Base-by-base conservation (phyloP, 2,113 vertebrate species). In the Elephas maximus region DNA sequence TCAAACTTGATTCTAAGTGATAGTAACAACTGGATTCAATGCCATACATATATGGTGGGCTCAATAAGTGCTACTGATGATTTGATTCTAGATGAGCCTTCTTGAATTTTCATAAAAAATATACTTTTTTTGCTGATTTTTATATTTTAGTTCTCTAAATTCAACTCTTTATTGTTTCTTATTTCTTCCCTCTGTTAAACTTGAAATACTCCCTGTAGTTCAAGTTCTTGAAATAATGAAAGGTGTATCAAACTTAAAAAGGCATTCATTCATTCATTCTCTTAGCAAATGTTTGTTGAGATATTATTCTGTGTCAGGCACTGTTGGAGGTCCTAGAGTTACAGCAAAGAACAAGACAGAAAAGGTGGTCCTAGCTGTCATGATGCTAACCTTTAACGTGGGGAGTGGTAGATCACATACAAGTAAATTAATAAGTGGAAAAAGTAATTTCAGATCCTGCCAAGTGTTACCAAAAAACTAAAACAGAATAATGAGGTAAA, bases 91-190 rank as follows among this genome's bases (percentile, higher is more conserved):
- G 73, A 67, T 83, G 80, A 78, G 1, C 4, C 21, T 81, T 63
- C 62, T 93, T 93, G 30, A 60, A 80, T 1, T 89, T 97, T 81
- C 23, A 73, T 63, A 18, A 71, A 60, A 83, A 65, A 67, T 84
- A 77, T 74, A 69, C 30, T 81, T 95, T 95, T 91, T 20, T 85
- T 53, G 15, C 20, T 85, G 33, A 71, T 62, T 83, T 94, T 93
- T 30, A 53, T 44, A 41, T 74, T 88, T 89, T 90, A 86, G 48
- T 83, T 87, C 21, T 4, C 11, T 65, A 69, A 90, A 84, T 89
- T 83, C 2, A 63, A 21, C 21, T 67, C 41, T 62, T 23, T 18
- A 60, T 8, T 44, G 6, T 28, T 0, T 79, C 2, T 57, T 63
- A 8, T 73, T 88, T 48, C 5, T 83, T 93, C 71, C 21, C 28